phyloP scores from a whole-genome alignment of 2,797 vertebrate genomes.

The Dallia pectoralis region DNA sequence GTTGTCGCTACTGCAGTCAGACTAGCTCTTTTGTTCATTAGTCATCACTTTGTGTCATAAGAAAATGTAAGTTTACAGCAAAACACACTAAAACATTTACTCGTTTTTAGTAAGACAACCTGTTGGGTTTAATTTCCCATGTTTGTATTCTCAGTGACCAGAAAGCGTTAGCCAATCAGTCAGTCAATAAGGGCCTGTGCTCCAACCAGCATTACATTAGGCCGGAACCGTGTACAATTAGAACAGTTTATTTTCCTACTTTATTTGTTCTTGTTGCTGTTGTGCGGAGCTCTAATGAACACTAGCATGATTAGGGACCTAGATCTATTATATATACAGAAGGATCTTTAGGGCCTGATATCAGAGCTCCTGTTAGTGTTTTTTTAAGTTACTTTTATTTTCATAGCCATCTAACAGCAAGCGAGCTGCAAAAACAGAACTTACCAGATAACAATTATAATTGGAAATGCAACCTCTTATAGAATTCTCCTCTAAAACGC shows the following conservation, averaged over 20 bases:
- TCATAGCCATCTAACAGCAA: neutral
- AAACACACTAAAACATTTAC: neutral
- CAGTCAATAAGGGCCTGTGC: constrained; percentile 35
- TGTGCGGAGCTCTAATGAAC: neutral
- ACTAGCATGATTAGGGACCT: neutral
- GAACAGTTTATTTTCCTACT: neutral
- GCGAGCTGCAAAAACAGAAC: no score
- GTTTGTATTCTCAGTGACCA: constrained; percentile 65
- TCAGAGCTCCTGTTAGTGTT: neutral
- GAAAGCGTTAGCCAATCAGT: constrained; percentile 54
- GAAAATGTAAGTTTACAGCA: neutral
- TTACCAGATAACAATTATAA: no score
- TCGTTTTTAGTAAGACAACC: neutral
- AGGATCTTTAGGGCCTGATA: neutral
- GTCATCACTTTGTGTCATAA: neutral
- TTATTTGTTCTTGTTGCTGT: neutral
- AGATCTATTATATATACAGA: neutral
- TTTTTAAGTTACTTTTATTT: neutral
- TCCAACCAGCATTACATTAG: constrained; percentile 35
- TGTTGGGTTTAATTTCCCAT: constrained; percentile 10
- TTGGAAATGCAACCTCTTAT: no score
- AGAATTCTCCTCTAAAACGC: no score
- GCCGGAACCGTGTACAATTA: neutral
- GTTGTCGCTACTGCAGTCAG: neutral
- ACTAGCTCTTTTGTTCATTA: neutral